These are phyloP conservation scores for Anodontia alba DNA, from an alignment of 2,888 invertebrate species.

Conservation along the genomic window DNA sequence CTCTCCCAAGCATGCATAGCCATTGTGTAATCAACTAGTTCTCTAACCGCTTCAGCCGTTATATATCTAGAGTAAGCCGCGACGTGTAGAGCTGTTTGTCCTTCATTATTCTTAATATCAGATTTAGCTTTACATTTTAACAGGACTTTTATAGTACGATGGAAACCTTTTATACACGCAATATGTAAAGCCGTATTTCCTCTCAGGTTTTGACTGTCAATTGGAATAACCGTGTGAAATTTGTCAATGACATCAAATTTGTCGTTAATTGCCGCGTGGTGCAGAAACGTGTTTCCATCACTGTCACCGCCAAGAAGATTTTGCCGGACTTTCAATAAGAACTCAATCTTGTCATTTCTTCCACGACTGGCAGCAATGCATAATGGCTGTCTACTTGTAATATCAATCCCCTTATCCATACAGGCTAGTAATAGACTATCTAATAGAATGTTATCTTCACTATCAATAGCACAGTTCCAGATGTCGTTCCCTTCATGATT, in stretches of 20 bases:
- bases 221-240: conserved; percentile 64
- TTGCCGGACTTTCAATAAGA: conserved; percentile 72
- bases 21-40: conserved; percentile 78
- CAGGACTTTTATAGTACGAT: conserved; percentile 70
- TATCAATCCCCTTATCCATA: conserved; percentile 24
- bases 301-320: conserved; percentile 70
- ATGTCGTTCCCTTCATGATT: conserved; percentile 80
- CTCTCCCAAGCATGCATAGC: conserved; percentile 82
- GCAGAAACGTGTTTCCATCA: conserved; percentile 80
- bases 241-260: conserved; percentile 68
- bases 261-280: conserved; percentile 80
- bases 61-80: conserved; percentile 70
- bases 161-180: conserved; percentile 78
- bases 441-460: conserved; percentile 69
- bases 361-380: conserved; percentile 69
- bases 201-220: conserved; percentile 74
- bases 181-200: conserved; percentile 83
- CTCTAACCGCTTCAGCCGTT: conserved; percentile 67
- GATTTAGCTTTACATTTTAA: conserved; percentile 77
- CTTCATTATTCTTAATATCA: conserved; percentile 75
- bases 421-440: conserved; percentile 56
- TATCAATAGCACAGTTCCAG: conserved; percentile 80
- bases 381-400: conserved; percentile 66
- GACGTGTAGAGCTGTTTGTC: conserved; percentile 81
- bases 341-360: conserved; percentile 72